Base-by-base conservation (phyloP, 2,113 vertebrate genomes). In the Corythornis cristatus region DNA sequence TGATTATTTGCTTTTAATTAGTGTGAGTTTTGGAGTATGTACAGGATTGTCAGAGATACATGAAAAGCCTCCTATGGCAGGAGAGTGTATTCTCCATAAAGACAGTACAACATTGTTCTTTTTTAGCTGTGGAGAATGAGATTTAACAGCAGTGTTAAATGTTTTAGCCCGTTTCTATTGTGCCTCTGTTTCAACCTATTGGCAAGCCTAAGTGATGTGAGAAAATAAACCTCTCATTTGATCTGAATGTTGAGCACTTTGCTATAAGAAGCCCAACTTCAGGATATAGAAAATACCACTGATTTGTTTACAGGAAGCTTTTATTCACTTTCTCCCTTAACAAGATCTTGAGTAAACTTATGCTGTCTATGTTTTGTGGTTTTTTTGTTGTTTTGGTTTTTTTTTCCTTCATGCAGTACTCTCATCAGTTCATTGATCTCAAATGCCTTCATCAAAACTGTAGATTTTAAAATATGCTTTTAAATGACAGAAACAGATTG, bases 1-100 rank as follows among this genome's bases (percentile, higher is more conserved):
- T 98, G 98, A 98, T 98, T 98, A 98, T 98, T 98, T 98, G 98
- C 98, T 98, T 98, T 98, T 98, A 98, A 98, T 98, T 98, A 98
- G 97, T 98, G 97, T 97, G 98, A 98, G 97, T 98, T 98, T 98
- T 98, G 98, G 98, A 98, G 97, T 97, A 97, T 97, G 97, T 98
- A 97, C 98, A 98, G 97, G 97, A 98, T 98, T 97, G 97, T 98
- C 97, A 98, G 97, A 97, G 97, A 98, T 98, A 96, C 96, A 95
- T 20, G 95, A 96, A 97, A 97, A 97, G 97, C 97, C 95, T 97
- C 94, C 96, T 96, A 93, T 96, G 95, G 96, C 96, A 97, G 94
- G 61, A 96, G 88, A 96, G 93, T 68, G 90, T 96, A 95, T 96
- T 96, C 93, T 96, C 84, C 56, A 94, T 95, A 97, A 97, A 96